A percentile compares a stretch with the other conserved stretches of the same genome.
These are phyloP conservation scores for Trachurus trachurus DNA, from an alignment of 2,797 vertebrate genomes.

Conservation along the genomic window DNA sequence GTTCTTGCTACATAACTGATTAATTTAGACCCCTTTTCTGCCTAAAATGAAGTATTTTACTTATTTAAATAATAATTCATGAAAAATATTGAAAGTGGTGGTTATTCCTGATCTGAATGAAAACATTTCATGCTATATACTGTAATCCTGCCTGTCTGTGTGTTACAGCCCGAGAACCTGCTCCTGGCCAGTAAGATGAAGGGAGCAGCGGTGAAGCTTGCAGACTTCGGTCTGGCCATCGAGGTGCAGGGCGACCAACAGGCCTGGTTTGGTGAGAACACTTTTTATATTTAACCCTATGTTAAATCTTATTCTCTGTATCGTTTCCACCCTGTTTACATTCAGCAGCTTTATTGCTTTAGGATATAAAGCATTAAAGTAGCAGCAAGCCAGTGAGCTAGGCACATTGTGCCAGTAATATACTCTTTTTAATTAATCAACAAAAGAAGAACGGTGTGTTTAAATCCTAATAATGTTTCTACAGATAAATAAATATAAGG, in stretches of 20 bases:
- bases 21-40: not conserved
- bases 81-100: not conserved
- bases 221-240: constrained; percentile 98
- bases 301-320: not conserved
- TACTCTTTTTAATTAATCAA: not conserved
- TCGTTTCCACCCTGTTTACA: not conserved
- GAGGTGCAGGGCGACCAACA: constrained; percentile 99
- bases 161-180: constrained; percentile 94
- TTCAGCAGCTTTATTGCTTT: not conserved
- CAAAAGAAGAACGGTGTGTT: not conserved
- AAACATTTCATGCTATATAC: constrained; percentile 1
- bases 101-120: not conserved
- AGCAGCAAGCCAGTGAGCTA: not conserved
- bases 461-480: not conserved
- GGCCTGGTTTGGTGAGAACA: constrained; percentile 96
- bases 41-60: not conserved
- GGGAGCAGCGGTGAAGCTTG: constrained; percentile 97
- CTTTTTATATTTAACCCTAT: not conserved
- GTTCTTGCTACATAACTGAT: not conserved
- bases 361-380: not conserved
- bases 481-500: not conserved
- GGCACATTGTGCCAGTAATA: not conserved
- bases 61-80: not conserved
- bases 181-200: constrained; percentile 99
- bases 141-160: not conserved